Evolutionary conservation across 2,113 vertebrate genomes (phyloP).

Genomic region (Gymnobelideus leadbeateri): DNA sequence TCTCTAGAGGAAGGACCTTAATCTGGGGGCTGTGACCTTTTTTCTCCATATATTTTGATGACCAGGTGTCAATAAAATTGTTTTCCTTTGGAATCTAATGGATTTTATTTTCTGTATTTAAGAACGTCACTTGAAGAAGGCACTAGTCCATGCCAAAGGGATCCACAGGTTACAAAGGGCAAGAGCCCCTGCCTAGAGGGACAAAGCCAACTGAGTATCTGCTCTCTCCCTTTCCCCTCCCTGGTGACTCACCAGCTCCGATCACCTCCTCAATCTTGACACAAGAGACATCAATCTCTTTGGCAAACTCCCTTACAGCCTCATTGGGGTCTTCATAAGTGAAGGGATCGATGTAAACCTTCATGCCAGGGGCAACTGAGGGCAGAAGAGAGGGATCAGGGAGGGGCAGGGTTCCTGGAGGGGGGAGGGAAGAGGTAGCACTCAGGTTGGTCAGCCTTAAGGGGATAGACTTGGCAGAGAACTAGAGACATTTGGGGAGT

Average conservation of each 20-base stretch:
- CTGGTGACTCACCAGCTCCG: constrained; percentile 93
- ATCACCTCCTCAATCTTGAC: constrained; percentile 99
- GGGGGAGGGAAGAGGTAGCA: neutral
- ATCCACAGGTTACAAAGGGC: neutral
- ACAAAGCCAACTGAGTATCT: neutral
- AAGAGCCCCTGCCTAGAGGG: neutral
- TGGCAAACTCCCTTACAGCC: constrained; percentile 97
- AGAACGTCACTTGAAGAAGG: neutral
- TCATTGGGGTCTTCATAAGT: constrained; percentile 99
- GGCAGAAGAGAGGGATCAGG: constrained; percentile 39
- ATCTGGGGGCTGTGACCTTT: neutral
- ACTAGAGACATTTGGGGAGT: neutral
- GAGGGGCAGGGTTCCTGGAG: neutral
- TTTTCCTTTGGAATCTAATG: neutral
- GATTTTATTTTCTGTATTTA: neutral
- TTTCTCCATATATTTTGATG: neutral
- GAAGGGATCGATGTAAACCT: constrained; percentile 99
- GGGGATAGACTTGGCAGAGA: neutral
- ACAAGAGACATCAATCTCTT: constrained; percentile 98
- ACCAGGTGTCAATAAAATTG: neutral
- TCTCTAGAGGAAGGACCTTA: neutral
- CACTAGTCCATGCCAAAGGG: neutral
- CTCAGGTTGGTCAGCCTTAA: neutral
- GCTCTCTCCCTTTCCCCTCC: neutral
- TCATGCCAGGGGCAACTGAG: constrained; percentile 96